Evolutionary conservation across 2,113 vertebrate species (phyloP), one percentile per base, ranked within the genome.

Genomic region (Anolis carolinensis): DNA sequence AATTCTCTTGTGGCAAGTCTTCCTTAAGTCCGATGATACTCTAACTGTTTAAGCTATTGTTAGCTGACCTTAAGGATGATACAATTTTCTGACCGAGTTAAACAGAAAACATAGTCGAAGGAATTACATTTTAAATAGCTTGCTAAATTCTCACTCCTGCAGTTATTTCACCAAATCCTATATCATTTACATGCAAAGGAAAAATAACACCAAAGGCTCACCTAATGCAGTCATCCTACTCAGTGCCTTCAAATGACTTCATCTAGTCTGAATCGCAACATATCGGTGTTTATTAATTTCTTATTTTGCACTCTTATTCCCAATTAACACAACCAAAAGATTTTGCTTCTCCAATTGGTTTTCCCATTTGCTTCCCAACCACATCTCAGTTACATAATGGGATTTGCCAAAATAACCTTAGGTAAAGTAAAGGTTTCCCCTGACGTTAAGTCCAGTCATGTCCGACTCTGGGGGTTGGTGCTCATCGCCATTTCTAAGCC

Each of bases 51-150:
- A 30, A 67, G 32, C n/a, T 52, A 76, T 44, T 86, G 72, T 30
- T 81, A 89, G 34, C 16, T 55, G 23, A 48, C 36, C 77, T 88
- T 52, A 59, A 83, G 50, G 32, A 52, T 30, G 14, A 30, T 83
- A 50, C 7, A 32, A 83, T 73, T 73, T 32, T 25, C 16, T 73
- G 55, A 11, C 32, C 32, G 48, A 2, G 4, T 21, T 20, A 65
- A 55, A 85, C 25, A 70, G 32, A 85, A 78, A 67, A 50, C n/a
- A 68, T 63, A 20, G 21, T 78, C n/a, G 55, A 68, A 78, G 65
- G 62, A 79, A 79, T 71, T 79, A 70, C 39, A 70, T 9, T 85
- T 85, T 21, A 52, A 8, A 71, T 13, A 20, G 25, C 27, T 85
- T 68, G 39, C 75, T 25, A 30, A 20, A 4, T 77, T 62, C 39